phyloP scores from a whole-genome alignment of 2,797 vertebrate genomes.

The Girardinus metallicus region DNA sequence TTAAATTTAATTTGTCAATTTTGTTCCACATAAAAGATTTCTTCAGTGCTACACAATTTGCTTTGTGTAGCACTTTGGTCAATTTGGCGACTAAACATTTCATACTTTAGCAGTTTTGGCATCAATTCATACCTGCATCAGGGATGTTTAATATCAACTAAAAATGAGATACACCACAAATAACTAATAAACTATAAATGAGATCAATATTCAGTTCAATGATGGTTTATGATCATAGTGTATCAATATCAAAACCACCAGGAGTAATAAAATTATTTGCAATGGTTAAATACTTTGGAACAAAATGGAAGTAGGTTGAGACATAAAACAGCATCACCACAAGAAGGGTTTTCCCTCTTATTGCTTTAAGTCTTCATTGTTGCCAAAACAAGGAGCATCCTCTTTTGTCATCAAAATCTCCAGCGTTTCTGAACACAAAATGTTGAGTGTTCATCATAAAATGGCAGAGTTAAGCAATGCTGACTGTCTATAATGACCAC shows the following conservation, averaged over 20 bases:
- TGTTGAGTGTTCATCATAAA: conserved; percentile 52
- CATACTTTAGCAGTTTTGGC: background rate
- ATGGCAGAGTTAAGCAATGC: conserved; percentile 35
- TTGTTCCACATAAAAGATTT: background rate
- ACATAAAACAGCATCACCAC: background rate
- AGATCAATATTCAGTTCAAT: background rate
- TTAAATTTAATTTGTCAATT: no score
- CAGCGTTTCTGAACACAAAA: conserved; percentile 49
- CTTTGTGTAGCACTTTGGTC: background rate
- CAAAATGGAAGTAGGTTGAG: background rate
- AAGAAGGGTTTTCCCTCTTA: conserved; percentile 51
- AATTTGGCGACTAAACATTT: background rate
- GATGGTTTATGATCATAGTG: background rate
- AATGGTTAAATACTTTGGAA: conserved; percentile 15
- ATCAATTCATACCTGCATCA: background rate
- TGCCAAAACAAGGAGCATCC: conserved; percentile 54
- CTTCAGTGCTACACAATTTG: no score
- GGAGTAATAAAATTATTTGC: background rate
- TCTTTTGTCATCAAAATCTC: conserved; percentile 51
- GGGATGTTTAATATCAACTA: background rate
- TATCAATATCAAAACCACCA: conserved; percentile 14
- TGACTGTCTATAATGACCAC: conserved; percentile 43
- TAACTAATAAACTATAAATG: background rate
- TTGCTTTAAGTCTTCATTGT: conserved; percentile 46
- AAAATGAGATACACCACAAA: background rate